Conservation (phyloP, 1,140 invertebrate species). For the Zaprionus gabonicus region DNA sequence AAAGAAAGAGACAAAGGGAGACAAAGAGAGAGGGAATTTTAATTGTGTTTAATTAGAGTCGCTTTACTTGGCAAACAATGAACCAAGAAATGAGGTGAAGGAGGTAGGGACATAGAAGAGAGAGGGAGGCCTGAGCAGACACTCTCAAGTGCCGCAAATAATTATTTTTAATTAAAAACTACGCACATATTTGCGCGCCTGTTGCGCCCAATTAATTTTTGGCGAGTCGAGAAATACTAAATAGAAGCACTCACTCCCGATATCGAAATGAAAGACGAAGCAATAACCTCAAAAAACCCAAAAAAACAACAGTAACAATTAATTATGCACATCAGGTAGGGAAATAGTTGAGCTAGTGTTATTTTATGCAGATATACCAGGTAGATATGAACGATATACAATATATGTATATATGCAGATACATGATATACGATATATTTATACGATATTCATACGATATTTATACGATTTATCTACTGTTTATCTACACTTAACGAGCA, state of each 20-base stretch:
- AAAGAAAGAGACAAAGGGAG: conserved; percentile 1
- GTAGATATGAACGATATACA: neutral
- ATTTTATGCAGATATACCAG: conserved; percentile 16
- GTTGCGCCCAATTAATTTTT: conserved; percentile 56
- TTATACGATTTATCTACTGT: neutral
- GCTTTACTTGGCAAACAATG: conserved; percentile 46
- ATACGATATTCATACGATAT: neutral
- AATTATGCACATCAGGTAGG: conserved; percentile 62
- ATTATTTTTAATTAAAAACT: conserved; percentile 73
- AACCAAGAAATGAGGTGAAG: neutral
- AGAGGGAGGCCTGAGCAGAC: neutral
- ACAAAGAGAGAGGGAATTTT: conserved; percentile 45
- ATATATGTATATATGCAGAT: conserved; percentile 1
- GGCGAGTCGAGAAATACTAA: conserved; percentile 29
- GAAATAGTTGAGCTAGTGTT: conserved; percentile 14
- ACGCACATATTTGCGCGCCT: conserved; percentile 61
- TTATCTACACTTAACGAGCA: conserved; percentile 28
- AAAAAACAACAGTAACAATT: conserved; percentile 24
- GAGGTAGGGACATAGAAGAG: neutral
- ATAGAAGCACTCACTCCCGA: neutral
- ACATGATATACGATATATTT: neutral
- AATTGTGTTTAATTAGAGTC: conserved; percentile 77
- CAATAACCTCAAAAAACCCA: conserved; percentile 47
- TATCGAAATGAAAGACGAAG: conserved; percentile 9
- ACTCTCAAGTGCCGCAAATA: conserved; percentile 44